Evolutionary conservation across 2,888 invertebrate genomes (phyloP).

Genomic region (Agriopis aurantiaria): DNA sequence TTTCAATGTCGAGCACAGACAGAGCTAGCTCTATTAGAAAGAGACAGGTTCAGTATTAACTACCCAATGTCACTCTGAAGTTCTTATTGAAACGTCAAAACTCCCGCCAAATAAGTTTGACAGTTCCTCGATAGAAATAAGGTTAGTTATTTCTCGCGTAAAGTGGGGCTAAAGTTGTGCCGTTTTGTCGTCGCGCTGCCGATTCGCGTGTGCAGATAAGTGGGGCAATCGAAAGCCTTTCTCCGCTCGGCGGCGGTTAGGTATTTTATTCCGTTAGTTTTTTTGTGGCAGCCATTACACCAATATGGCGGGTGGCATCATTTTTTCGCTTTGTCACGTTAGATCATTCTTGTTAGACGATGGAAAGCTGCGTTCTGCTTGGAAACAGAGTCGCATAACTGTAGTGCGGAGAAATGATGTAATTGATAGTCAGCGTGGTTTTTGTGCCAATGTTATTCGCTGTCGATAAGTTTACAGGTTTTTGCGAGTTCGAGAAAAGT

Average conservation of each 20-base stretch:
- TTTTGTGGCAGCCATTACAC: slow-evolving; percentile 83
- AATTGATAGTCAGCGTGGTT: slow-evolving; percentile 63
- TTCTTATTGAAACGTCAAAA: slow-evolving; percentile 64
- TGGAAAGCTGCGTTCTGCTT: slow-evolving; percentile 73
- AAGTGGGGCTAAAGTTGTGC: slow-evolving; percentile 63
- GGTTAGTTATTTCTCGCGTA: slow-evolving; percentile 61
- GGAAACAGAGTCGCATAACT: slow-evolving; percentile 77
- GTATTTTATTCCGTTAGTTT: slow-evolving; percentile 86
- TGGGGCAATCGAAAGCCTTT: slow-evolving; percentile 87
- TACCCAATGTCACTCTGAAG: slow-evolving; percentile 59
- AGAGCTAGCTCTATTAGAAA: slow-evolving; percentile 59
- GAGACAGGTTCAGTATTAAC: slow-evolving; percentile 62
- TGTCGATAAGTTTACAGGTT: slow-evolving; percentile 27
- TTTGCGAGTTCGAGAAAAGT: slow-evolving; percentile 25
- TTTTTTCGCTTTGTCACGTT: slow-evolving; percentile 86
- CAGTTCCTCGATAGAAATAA: slow-evolving; percentile 62
- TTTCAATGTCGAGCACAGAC: slow-evolving; percentile 79
- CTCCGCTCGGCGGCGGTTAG: slow-evolving; percentile 78
- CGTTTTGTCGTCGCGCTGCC: slow-evolving; percentile 66
- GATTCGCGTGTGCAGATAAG: slow-evolving; percentile 83
- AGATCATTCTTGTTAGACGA: slow-evolving; percentile 81
- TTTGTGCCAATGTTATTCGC: slow-evolving; percentile 37
- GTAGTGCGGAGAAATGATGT: slow-evolving; percentile 76
- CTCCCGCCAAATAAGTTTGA: slow-evolving; percentile 68
- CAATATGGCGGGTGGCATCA: slow-evolving; percentile 83